A percentile compares a stretch with the other conserved stretches of the same genome.
Evolutionary conservation across 2,888 invertebrate genomes (phyloP).

Genomic region (Mythimna pallens): DNA sequence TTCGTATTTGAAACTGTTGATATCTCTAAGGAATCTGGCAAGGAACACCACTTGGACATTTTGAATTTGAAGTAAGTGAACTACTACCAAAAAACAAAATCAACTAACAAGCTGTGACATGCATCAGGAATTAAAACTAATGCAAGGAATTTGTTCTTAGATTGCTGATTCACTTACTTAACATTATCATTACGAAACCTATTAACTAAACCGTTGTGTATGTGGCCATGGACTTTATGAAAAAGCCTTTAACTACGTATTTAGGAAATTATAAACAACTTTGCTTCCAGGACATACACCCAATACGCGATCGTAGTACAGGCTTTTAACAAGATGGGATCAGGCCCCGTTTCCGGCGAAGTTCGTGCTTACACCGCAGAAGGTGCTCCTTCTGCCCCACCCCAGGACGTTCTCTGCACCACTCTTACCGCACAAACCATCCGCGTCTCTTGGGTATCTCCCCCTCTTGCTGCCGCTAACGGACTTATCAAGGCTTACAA

Average conservation of each 20-base stretch:
- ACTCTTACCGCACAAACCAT: constrained; percentile 98
- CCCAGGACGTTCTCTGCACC: constrained; percentile 97
- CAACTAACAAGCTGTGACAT: background rate
- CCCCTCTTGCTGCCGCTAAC: constrained; percentile 97
- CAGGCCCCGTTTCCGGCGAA: constrained; percentile 97
- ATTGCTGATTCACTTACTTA: background rate
- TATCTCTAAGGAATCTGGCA: constrained; percentile 97
- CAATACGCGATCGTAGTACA: constrained; percentile 99
- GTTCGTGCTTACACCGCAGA: constrained; percentile 98
- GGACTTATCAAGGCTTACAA: constrained; percentile 99
- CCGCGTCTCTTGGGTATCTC: constrained; percentile 98
- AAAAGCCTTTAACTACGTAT: too few relatives aligned
- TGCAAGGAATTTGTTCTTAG: background rate
- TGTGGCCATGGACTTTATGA: too few relatives aligned
- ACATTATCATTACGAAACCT: background rate
- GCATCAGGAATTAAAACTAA: background rate
- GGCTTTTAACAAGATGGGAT: constrained; percentile 98
- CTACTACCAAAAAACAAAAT: background rate
- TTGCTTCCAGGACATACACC: constrained; percentile 94
- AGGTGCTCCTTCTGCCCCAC: constrained; percentile 97
- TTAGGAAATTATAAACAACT: background rate
- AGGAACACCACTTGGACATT: constrained; percentile 96
- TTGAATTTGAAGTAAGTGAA: constrained; percentile 92
- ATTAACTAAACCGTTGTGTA: background rate
- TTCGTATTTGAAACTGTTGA: constrained; percentile 98